Evolutionary conservation across 2,888 invertebrate genomes (phyloP), one percentile per base, ranked within the genome.

Genomic region (Diarsia dahlii): DNA sequence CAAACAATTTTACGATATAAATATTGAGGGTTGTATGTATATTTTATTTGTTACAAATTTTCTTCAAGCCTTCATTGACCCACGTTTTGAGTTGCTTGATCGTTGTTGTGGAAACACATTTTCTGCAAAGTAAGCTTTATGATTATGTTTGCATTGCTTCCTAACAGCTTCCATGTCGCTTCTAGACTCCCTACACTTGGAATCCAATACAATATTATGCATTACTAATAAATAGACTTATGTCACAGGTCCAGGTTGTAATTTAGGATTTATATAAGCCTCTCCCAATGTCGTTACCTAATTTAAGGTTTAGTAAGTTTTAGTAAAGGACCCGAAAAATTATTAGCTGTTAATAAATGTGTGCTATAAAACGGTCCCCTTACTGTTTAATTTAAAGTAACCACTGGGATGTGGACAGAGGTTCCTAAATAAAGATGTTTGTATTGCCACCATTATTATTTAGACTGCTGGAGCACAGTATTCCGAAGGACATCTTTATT

Each of bases 181-280:
- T 92, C 88, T 94, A 94, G 92, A 91, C 83, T 85, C 87, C 91
- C 89, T 89, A 91, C 92, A 90, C 90, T 90, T 89, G 83, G 88
- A 92, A 93, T 91, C 90, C 91, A 90, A 92, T 92, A 92, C 90
- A 89, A 92, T 91, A 87, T 90, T 89, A 93, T 94, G 93, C 93
- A 94, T 94, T 93, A 94, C 92, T 92, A 92, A 92, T 91, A 88
- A 92, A 92, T 92, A 92, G 93, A 93, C 89, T 89, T 91, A 93
- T 92, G 94, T 95, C 95, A 95, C 95, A 94, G 95, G 95, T 95
- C 95, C 96, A 95, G 95, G 94, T 95, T 95, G 95, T 95, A 95
- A 91, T 92, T 93, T 94, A 95, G 94, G 91, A 93, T 93, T 93
- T 95, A 93, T 93, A 90, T 91, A 93, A 93, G 90, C 91, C 92